Evolutionary conservation across 2,113 vertebrate species (phyloP).

Genomic region (Coregonus clupeaformis): DNA sequence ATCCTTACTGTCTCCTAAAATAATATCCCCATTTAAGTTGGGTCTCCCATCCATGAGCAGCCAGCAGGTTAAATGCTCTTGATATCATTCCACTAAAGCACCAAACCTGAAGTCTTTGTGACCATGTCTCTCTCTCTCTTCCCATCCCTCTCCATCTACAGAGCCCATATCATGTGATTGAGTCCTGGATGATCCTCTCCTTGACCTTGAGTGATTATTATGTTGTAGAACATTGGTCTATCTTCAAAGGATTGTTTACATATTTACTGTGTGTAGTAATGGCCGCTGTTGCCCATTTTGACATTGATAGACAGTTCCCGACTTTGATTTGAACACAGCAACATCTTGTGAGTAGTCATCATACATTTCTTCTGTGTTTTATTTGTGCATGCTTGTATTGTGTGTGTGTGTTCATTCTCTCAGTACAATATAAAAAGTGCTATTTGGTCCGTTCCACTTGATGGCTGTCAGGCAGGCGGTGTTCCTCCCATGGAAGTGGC

Average conservation of each 20-base stretch:
- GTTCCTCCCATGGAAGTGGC: constrained; percentile 76
- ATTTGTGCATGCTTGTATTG: constrained; percentile 26
- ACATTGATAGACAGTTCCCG: background rate
- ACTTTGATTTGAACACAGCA: too few relatives aligned
- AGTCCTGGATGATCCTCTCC: background rate
- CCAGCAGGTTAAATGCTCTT: background rate
- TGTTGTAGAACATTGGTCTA: background rate
- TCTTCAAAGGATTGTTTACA: background rate
- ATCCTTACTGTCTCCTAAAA: background rate
- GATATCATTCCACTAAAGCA: background rate
- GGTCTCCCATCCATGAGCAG: background rate
- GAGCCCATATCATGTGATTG: background rate
- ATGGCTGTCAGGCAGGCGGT: constrained; percentile 43
- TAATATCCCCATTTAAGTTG: too few relatives aligned
- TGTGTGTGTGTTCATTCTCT: constrained; percentile 28
- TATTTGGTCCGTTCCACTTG: constrained; percentile 54
- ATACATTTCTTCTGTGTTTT: background rate
- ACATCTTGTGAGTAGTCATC: too few relatives aligned
- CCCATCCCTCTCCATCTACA: background rate
- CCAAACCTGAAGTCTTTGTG: background rate
- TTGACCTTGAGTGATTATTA: background rate
- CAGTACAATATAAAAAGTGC: constrained; percentile 50
- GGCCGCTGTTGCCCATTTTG: background rate
- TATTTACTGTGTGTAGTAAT: background rate
- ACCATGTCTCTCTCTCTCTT: background rate